A percentile compares a stretch with the other conserved stretches of the same genome.
Evolutionary conservation across 2,113 vertebrate genomes (phyloP).

Genomic region (Aviceda subcristata): DNA sequence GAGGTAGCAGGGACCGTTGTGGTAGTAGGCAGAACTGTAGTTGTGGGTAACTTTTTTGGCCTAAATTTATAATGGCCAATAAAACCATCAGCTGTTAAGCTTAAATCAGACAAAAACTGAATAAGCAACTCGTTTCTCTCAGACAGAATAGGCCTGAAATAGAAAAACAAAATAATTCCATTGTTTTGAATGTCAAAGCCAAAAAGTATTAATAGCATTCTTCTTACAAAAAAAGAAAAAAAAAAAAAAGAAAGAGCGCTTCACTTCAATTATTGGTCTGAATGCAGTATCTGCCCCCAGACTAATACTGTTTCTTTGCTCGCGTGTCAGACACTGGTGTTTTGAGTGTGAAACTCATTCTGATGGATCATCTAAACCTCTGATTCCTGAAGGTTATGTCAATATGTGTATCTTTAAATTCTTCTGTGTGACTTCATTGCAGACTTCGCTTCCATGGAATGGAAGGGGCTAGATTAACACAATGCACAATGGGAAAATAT

Average conservation of each 20-base stretch:
- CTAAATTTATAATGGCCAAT: slow-evolving; percentile 96
- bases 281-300: not conserved
- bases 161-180: not conserved
- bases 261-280: not conserved
- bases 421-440: not conserved
- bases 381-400: not conserved
- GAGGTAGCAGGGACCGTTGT: slow-evolving; percentile 77
- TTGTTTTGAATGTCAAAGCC: not conserved
- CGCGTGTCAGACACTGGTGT: not conserved
- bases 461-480: not conserved
- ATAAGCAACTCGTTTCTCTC: slow-evolving; percentile 91
- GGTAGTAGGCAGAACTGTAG: slow-evolving; percentile 80
- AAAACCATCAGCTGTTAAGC: slow-evolving; percentile 96
- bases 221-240: not conserved
- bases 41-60: slow-evolving; percentile 85
- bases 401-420: not conserved
- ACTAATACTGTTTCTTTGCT: not conserved
- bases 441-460: not conserved
- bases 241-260: not conserved
- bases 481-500: not conserved
- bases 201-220: not conserved
- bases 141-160: slow-evolving; percentile 89
- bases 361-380: not conserved
- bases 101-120: slow-evolving; percentile 97
- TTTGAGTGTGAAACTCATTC: not conserved